These are phyloP conservation scores for Physella acuta DNA, from an alignment of 1,140 invertebrate genomes.

Conservation along the genomic window DNA sequence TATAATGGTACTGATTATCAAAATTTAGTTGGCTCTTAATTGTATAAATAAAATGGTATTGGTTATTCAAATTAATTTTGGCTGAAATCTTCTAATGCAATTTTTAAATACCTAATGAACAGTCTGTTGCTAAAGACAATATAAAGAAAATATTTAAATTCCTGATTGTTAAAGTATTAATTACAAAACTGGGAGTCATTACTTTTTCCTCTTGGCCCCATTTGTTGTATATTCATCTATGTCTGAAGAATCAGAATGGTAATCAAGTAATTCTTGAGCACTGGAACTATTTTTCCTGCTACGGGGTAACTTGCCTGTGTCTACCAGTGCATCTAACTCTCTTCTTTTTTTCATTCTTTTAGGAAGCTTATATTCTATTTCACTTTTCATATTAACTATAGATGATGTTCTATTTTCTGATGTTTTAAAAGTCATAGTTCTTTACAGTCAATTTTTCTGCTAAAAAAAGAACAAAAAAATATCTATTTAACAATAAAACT, in stretches of 20 bases:
- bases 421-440: too few relatives aligned
- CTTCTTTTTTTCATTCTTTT: constrained; percentile 25
- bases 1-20: too few relatives aligned
- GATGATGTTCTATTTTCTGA: neutral
- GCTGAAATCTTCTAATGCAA: too few relatives aligned
- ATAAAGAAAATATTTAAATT: too few relatives aligned
- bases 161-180: too few relatives aligned
- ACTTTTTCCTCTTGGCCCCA: constrained; percentile 8
- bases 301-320: constrained; percentile 18
- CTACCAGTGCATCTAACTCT: constrained; percentile 24
- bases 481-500: neutral
- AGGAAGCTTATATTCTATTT: constrained; percentile 8
- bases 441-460: neutral
- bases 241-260: constrained; percentile 21
- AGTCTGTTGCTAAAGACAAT: too few relatives aligned
- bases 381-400: neutral
- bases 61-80: too few relatives aligned
- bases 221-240: constrained; percentile 3
- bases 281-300: constrained; percentile 9
- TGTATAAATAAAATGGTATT: too few relatives aligned
- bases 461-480: neutral
- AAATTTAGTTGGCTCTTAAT: too few relatives aligned
- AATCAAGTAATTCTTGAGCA: constrained; percentile 22
- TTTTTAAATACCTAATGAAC: too few relatives aligned
- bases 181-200: neutral